Conservation (phyloP, 2,888 invertebrate genomes). For the Eupithecia inturbata region DNA sequence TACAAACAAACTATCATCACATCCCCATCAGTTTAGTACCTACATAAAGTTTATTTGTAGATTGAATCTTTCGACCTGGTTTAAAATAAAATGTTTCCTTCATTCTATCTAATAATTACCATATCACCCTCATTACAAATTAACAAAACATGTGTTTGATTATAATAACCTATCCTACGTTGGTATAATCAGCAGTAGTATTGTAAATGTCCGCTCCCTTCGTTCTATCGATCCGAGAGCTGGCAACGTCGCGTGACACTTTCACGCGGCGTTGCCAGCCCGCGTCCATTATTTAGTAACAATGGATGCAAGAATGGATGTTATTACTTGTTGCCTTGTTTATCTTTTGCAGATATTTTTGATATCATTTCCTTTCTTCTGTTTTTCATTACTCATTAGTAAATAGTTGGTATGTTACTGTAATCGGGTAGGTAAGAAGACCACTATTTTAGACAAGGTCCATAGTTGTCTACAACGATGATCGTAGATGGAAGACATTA, state of each 20-base stretch:
- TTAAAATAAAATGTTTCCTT: not conserved
- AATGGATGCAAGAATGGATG: slow-evolving; percentile 55
- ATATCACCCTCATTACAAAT: slow-evolving; percentile 1
- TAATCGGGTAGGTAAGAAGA: not conserved
- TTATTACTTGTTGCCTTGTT: slow-evolving; percentile 68
- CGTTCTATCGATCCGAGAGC: slow-evolving; percentile 41
- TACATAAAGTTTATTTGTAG: not conserved
- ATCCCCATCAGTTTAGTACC: too few species aligned
- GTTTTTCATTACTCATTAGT: slow-evolving; percentile 11
- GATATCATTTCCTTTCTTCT: slow-evolving; percentile 20
- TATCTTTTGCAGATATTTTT: slow-evolving; percentile 35
- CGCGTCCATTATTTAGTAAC: slow-evolving; percentile 62
- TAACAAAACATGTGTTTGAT: slow-evolving; percentile 27
- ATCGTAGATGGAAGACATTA: too few species aligned
- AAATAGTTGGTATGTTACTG: not conserved
- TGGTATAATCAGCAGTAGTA: slow-evolving; percentile 18
- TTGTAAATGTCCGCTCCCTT: slow-evolving; percentile 31
- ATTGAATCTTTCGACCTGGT: not conserved
- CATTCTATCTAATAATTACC: not conserved
- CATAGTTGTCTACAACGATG: not conserved
- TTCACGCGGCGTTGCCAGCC: slow-evolving; percentile 73
- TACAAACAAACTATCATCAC: too few species aligned
- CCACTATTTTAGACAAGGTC: not conserved
- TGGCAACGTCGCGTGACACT: slow-evolving; percentile 50
- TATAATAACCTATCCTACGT: not conserved